A percentile compares a stretch with the other conserved stretches of the same genome.
These are phyloP conservation scores for Diceros bicornis DNA, from an alignment of 2,797 vertebrate species.

Conservation along the genomic window DNA sequence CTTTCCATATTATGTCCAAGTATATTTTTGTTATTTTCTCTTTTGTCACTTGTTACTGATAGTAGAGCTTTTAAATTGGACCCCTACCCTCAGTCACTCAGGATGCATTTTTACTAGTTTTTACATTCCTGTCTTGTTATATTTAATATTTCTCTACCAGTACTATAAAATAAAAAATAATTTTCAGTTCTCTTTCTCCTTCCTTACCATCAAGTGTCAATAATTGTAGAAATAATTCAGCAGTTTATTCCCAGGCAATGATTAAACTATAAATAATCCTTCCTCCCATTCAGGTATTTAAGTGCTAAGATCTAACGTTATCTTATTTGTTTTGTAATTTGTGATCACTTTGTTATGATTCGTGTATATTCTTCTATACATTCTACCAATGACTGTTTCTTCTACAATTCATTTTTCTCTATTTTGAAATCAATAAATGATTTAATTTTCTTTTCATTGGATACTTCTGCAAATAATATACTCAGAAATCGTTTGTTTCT, in stretches of 20 bases:
- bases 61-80: not conserved
- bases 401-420: not conserved
- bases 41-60: not conserved
- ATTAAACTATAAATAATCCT: not conserved
- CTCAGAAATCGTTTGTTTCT: not conserved
- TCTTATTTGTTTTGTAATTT: not conserved
- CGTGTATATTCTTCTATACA: not conserved
- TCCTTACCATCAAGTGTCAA: not conserved
- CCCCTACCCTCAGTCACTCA: not conserved
- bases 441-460: not conserved
- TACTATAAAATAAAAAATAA: not conserved
- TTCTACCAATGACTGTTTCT: not conserved
- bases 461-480: not conserved
- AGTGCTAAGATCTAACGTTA: not conserved
- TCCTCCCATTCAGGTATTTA: not conserved
- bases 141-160: not conserved
- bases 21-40: not conserved
- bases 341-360: not conserved
- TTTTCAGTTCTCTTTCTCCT: not conserved
- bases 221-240: not conserved
- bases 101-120: not conserved
- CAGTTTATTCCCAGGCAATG: not conserved
- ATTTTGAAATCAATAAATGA: not conserved
- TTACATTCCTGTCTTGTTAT: not conserved
- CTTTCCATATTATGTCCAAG: not conserved